Conservation (phyloP, 2,797 vertebrate species). For the Pseudotriccus pelzelni region DNA sequence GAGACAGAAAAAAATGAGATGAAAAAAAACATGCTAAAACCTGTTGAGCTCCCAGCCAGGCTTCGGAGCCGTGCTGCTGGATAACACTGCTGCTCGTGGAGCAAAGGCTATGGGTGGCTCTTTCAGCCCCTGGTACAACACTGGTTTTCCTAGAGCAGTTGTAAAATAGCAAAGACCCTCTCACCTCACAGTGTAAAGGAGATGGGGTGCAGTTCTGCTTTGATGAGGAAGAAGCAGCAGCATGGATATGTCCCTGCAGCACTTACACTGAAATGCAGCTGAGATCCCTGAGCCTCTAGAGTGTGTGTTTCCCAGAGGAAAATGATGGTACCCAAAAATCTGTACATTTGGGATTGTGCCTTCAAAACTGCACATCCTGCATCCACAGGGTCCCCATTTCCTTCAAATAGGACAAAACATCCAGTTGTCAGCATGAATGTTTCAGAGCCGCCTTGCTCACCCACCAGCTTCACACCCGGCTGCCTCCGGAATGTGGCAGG, state of each 20-base stretch:
- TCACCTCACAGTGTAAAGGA: neutral
- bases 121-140: neutral
- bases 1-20: conserved; percentile 61
- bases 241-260: neutral
- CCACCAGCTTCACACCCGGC: rapidly evolving
- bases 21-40: conserved; percentile 59
- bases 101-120: conserved; percentile 2
- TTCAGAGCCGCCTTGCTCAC: neutral
- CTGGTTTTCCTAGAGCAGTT: conserved; percentile 13
- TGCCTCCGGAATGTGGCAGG: rapidly evolving
- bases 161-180: neutral
- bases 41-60: conserved; percentile 24
- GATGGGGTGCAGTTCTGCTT: neutral
- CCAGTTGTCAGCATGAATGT: neutral
- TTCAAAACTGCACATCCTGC: neutral
- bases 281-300: neutral
- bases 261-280: neutral
- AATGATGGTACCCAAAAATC: neutral
- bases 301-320: neutral
- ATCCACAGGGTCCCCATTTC: rapidly evolving
- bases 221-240: neutral
- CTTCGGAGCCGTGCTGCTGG: conserved; percentile 28
- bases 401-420: neutral
- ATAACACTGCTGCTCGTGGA: neutral
- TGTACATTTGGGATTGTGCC: neutral